These are phyloP conservation scores for Steinernema scapterisci DNA, from an alignment of 2,888 invertebrate species.

Conservation along the genomic window DNA sequence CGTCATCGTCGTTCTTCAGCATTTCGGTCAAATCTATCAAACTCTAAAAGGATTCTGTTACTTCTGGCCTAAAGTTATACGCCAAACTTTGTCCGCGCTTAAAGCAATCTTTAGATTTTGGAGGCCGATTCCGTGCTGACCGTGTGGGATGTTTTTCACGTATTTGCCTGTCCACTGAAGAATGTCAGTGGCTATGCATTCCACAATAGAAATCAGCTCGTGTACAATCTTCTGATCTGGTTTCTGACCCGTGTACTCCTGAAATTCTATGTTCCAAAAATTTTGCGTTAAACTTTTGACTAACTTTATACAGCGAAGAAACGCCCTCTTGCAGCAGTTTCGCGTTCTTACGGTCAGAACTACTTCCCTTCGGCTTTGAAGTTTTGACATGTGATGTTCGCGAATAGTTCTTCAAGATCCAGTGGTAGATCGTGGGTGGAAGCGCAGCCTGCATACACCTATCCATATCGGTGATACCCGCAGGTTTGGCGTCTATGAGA, in stretches of 20 bases:
- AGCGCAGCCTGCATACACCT: slow-evolving; percentile 17
- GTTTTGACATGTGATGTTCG: background rate
- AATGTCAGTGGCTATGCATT: slow-evolving; percentile 45
- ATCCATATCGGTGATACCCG: slow-evolving; percentile 21
- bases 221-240: slow-evolving; percentile 45
- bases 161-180: slow-evolving; percentile 88
- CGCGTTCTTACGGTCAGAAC: slow-evolving; percentile 20
- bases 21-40: slow-evolving; percentile 28
- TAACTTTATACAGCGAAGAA: background rate
- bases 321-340: slow-evolving; percentile 25
- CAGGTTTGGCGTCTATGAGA: background rate
- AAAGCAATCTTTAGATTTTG: slow-evolving; percentile 95
- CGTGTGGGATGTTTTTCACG: slow-evolving; percentile 85
- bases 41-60: background rate
- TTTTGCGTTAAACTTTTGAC: background rate
- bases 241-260: slow-evolving; percentile 42
- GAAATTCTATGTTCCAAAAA: background rate
- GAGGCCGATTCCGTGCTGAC: slow-evolving; percentile 83
- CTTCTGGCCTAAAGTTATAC: too few species aligned
- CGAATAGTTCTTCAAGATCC: slow-evolving; percentile 15
- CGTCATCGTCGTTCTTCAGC: slow-evolving; percentile 39
- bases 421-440: slow-evolving; percentile 5
- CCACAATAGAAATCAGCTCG: slow-evolving; percentile 40
- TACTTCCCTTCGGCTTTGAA: slow-evolving; percentile 4
- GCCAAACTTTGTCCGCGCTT: slow-evolving; percentile 92